phyloP scores from a whole-genome alignment of 2,797 vertebrate species.

The Trichosurus vulpecula region DNA sequence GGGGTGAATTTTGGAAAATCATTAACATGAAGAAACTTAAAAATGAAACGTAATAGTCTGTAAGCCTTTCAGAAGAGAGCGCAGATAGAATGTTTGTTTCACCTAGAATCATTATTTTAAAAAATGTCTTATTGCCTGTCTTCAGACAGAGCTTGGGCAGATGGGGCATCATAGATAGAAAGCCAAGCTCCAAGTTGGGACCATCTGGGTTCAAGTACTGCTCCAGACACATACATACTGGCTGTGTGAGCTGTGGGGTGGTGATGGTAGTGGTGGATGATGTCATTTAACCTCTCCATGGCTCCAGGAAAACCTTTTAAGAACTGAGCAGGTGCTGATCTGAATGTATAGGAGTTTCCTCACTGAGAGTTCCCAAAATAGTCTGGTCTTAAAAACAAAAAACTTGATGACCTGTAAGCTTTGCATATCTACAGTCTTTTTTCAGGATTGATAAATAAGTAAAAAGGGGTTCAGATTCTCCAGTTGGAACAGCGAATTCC shows the following conservation, averaged over 20 bases:
- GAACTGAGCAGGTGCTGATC: background rate
- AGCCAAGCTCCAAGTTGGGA: background rate
- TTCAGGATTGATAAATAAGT: background rate
- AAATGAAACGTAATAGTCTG: background rate
- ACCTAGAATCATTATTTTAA: background rate
- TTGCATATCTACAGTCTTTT: background rate
- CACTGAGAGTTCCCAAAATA: background rate
- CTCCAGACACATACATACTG: background rate
- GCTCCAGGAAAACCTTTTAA: background rate
- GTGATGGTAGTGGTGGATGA: background rate
- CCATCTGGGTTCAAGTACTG: background rate
- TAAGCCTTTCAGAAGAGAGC: background rate
- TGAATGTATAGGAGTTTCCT: background rate
- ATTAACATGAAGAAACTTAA: background rate
- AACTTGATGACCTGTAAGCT: background rate
- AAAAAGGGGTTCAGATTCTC: background rate
- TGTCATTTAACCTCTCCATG: background rate
- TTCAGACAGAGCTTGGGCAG: background rate
- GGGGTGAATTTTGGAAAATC: background rate
- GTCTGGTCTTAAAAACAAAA: background rate
- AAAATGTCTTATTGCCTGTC: background rate
- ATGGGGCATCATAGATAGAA: background rate
- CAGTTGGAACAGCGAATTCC: background rate
- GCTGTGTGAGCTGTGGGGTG: background rate
- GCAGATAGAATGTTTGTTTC: background rate